phyloP scores from a whole-genome alignment of 2,888 invertebrate species.

The Luperina testacea region DNA sequence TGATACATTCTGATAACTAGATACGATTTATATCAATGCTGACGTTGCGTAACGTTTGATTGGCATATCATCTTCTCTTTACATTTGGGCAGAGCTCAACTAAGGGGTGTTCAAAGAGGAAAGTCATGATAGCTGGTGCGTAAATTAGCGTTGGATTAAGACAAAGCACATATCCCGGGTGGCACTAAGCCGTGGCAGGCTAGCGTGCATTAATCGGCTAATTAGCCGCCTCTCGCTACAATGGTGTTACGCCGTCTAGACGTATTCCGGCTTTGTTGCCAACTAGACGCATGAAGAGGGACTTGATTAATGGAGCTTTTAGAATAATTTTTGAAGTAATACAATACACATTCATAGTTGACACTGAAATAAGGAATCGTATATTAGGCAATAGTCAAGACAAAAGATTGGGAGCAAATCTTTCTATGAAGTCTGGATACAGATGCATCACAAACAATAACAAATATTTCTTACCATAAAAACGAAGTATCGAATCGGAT shows the following conservation, averaged over 20 bases:
- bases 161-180: constrained; percentile 54
- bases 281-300: constrained; percentile 62
- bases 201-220: constrained; percentile 75
- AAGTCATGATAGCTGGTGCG: constrained; percentile 30
- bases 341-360: neutral
- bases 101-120: constrained; percentile 15
- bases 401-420: neutral
- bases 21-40: constrained; percentile 50
- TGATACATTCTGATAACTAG: constrained; percentile 60
- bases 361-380: neutral
- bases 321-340: constrained; percentile 49
- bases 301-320: constrained; percentile 65
- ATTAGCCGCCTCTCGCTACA: constrained; percentile 75
- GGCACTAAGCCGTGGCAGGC: constrained; percentile 56
- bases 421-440: neutral
- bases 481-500: constrained; percentile 27
- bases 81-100: constrained; percentile 2
- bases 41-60: constrained; percentile 40
- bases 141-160: constrained; percentile 53
- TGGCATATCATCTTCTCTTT: constrained; percentile 13
- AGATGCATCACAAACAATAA: constrained; percentile 42
- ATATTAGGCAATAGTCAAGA: neutral
- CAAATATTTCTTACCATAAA: constrained; percentile 29
- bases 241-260: constrained; percentile 77
- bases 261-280: constrained; percentile 75